Evolutionary conservation across 37 sponge, comb jelly and placozoan genomes (phyloP), one percentile per base, ranked within the genome.

Genomic region (Oopsacas minuta): DNA sequence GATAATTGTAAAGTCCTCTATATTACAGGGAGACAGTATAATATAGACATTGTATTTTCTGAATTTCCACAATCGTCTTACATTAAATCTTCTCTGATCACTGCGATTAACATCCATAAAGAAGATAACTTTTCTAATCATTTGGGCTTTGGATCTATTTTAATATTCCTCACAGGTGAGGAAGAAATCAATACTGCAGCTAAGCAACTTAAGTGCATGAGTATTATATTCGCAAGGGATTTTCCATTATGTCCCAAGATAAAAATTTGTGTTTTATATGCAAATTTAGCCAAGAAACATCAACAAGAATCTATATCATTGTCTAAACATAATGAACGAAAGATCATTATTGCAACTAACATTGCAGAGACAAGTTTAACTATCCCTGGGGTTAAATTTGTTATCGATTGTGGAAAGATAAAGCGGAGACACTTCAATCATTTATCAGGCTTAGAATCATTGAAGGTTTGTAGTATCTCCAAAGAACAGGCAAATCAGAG

Each of bases 401-500:
- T 61, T 5, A 61, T 61, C 28, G 75, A 61, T 61, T 61, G 32
- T 61, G 75, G 75, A 61, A 61, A 12, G 22, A 34, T 61, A n/a
- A 61, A 61, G 28, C 7, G 75, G 22, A 61, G 7, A n/a, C 5
- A 20, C 5, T 61, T 25, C 28, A 34, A 61, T 34, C 75, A 25
- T 25, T 3, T 12, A 25, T 25, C 75, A 61, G 75, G 75, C 5
- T 25, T 61, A 3, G 75, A 61, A 61, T 61, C 75, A 5, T n/a
- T 61, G 22, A 3, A 10, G 7, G 30, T 61, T 61, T 61, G 75
- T n/a, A 10, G 28, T 7, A 61, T 61, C 20, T 32, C 32, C 28
- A 61, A 12, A n/a, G 17, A 61, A 61, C 75, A 61, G 30, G 75
- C 75, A n/a, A 61, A 61, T 61, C 75, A 61, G 30, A 61, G 75